Conservation (phyloP, 2,797 vertebrate genomes). For the Danio tinwini region DNA sequence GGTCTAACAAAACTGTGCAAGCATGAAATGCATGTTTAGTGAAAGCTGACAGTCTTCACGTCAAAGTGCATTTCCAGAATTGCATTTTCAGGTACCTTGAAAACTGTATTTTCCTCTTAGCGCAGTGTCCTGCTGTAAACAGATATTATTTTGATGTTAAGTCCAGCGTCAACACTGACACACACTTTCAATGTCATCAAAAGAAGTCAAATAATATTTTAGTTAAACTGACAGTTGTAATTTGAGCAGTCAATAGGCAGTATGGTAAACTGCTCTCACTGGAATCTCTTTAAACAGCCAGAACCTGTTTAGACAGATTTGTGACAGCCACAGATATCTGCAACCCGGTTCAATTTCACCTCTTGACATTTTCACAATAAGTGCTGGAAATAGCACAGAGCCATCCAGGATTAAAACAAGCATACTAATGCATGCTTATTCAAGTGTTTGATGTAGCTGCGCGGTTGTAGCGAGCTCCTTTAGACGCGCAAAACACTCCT, state of each 20-base stretch:
- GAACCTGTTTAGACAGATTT: conserved; percentile 48
- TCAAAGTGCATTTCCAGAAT: conserved; percentile 9
- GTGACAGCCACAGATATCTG: conserved; percentile 54
- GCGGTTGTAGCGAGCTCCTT: conserved; percentile 51
- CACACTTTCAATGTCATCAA: conserved; percentile 40
- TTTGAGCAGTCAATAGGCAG: conserved; percentile 45
- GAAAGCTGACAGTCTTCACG: background rate
- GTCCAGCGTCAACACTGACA: conserved; percentile 6
- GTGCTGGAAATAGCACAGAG: conserved; percentile 45
- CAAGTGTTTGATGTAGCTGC: conserved; percentile 51
- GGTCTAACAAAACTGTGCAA: background rate
- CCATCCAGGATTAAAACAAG: conserved; percentile 59
- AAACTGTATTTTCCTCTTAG: conserved; percentile 25
- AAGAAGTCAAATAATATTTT: conserved; percentile 46
- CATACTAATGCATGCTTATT: conserved; percentile 58
- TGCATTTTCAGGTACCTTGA: conserved; percentile 2
- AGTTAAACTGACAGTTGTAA: conserved; percentile 53
- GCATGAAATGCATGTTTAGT: conserved; percentile 2
- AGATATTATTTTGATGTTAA: conserved; percentile 34
- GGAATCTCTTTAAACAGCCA: conserved; percentile 48
- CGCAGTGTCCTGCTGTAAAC: background rate
- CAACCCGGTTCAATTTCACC: conserved; percentile 51
- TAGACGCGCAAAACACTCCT: conserved; percentile 44
- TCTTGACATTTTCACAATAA: conserved; percentile 45
- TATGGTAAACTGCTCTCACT: conserved; percentile 46